Base-by-base conservation (phyloP, 2,888 invertebrate species). In the Eristalis pertinax region DNA sequence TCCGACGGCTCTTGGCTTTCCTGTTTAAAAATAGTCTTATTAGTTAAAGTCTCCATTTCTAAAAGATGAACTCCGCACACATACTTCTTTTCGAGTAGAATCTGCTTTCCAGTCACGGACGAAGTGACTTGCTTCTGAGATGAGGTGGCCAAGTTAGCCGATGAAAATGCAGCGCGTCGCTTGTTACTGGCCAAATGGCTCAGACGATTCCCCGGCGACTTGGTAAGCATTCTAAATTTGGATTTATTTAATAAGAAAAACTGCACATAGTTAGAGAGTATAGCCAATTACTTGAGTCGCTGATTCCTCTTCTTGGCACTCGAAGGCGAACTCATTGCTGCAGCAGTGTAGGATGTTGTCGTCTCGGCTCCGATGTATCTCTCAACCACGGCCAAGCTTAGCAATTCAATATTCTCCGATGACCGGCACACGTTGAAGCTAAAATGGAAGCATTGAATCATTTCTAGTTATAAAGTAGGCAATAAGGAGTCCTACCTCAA, bases 331-430 rank as follows among this genome's bases (percentile, higher is more conserved):
- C 90, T 90, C 10, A 89, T 89, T 89, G 91, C 92, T 8, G 92
- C 91, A 0, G 96, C 96, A 81, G 96, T 90, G 87, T 92, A 93
- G 2, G 93, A 92, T 0, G 96, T 96, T 83, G 96, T 95, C 0
- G 97, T 97, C 92, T 97, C 97, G 0, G 94, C 95, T 1, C 96
- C 96, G 70, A 97, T 94, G 90, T 95, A 97, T 83, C 97, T 94
- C 89, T 96, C 95, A 65, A 95, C 94, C 89, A 96, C 95, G 80
- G 95, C 95, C 80, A 95, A 91, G 43, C 95, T 94, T 15, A 96
- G 93, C 84, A 94, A 93, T 91, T 97, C 97, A 89, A 96, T 94
- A 90, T 95, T 95, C 91, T 97, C 97, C 0, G 96, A 95, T 15
- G 95, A 93, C 90, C 94, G 95, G 88, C 95, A 96, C 82, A 95